Percentiles rank a stretch among this genome's conserved stretches.
Conservation (phyloP, 2,888 invertebrate genomes). For the Aplocera efformata region DNA sequence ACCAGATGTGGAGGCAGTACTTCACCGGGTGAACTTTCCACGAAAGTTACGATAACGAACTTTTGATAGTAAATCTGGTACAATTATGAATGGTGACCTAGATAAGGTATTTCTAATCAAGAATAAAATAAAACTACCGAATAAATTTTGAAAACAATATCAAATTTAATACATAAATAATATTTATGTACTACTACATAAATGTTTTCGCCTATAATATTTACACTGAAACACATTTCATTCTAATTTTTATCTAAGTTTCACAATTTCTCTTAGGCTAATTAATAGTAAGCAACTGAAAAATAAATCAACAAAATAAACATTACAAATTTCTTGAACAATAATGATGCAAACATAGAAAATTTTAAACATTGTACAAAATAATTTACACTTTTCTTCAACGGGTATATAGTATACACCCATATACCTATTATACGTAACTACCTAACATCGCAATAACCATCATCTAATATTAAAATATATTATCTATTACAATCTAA, state of each 20-base stretch:
- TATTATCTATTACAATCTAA: slow-evolving; percentile 54
- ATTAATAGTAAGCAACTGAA: slow-evolving; percentile 69
- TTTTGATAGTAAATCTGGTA: no score
- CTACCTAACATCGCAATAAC: slow-evolving; percentile 49
- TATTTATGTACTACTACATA: slow-evolving; percentile 78
- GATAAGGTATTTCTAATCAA: not conserved
- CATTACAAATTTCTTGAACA: slow-evolving; percentile 53
- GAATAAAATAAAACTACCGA: slow-evolving; percentile 58
- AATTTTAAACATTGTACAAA: slow-evolving; percentile 65
- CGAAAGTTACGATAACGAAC: no score
- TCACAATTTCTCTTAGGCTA: slow-evolving; percentile 62
- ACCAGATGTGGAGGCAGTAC: no score
- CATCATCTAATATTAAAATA: slow-evolving; percentile 58
- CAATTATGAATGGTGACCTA: no score
- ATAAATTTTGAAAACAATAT: slow-evolving; percentile 80
- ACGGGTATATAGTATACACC: slow-evolving; percentile 31
- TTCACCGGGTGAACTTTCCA: no score
- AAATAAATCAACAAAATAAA: slow-evolving; percentile 62
- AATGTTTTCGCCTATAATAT: slow-evolving; percentile 75
- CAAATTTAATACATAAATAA: slow-evolving; percentile 81
- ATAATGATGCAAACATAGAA: slow-evolving; percentile 59
- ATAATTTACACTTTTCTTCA: slow-evolving; percentile 64
- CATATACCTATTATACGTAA: slow-evolving; percentile 44
- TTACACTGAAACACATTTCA: slow-evolving; percentile 76
- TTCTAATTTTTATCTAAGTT: slow-evolving; percentile 59